Evolutionary conservation across 2,113 vertebrate genomes (phyloP).

Genomic region (Orientallactaga bullata): DNA sequence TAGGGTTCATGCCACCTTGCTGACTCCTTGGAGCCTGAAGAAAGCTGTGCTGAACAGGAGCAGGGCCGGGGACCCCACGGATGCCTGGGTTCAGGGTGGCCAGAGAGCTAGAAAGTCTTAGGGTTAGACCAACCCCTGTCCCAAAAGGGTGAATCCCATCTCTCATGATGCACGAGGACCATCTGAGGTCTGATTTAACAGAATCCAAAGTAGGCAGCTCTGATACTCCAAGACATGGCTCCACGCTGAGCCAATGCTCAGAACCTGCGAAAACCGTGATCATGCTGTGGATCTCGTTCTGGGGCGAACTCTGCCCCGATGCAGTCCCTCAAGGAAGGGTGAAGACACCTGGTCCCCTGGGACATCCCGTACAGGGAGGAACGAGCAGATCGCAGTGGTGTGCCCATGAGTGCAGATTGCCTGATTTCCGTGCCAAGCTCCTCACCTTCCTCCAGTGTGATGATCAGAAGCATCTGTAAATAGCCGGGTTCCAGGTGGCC

Average conservation of each 20-base stretch:
- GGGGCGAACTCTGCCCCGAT: neutral
- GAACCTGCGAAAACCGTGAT: neutral
- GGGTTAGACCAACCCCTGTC: neutral
- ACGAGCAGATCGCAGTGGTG: no score
- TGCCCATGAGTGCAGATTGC: no score
- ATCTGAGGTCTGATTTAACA: neutral
- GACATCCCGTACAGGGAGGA: no score
- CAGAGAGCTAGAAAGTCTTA: neutral
- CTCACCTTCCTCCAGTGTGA: neutral
- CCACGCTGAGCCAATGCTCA: no score
- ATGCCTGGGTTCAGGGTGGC: neutral
- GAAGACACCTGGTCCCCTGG: neutral
- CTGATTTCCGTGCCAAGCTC: neutral
- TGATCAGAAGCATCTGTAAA: neutral
- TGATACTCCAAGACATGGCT: neutral
- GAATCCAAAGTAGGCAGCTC: neutral
- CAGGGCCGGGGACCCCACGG: neutral
- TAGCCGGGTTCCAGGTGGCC: neutral
- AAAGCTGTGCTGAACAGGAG: neutral
- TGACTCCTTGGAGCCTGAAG: neutral
- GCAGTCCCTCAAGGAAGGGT: rapidly evolving
- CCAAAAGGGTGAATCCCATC: neutral
- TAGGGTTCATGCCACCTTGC: neutral
- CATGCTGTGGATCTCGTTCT: rapidly evolving
- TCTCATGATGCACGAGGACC: neutral